These are phyloP conservation scores for Cephus spinipes DNA, from an alignment of 2,888 invertebrate genomes.

Conservation along the genomic window DNA sequence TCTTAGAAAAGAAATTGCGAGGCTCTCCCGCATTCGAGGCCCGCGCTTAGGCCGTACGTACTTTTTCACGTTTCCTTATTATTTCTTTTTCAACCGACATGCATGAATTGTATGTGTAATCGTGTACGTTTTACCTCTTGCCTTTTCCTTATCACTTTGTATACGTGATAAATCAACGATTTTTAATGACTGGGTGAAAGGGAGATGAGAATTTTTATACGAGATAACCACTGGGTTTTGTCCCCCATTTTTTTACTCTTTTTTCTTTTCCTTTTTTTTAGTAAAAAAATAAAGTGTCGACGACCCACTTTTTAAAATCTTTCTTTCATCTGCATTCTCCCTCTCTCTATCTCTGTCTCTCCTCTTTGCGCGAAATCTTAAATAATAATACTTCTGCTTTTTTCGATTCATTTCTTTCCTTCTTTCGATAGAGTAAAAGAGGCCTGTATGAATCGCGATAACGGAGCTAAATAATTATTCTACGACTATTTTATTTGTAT, in stretches of 20 bases:
- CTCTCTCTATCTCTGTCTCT: background rate
- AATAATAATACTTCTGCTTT: constrained; percentile 2
- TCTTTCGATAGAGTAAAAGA: background rate
- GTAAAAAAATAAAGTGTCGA: constrained; percentile 63
- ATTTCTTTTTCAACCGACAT: background rate
- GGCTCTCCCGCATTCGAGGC: constrained; percentile 20
- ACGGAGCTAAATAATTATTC: no score
- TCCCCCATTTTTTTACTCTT: constrained; percentile 16
- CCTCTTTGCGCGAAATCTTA: background rate
- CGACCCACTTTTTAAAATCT: constrained; percentile 23
- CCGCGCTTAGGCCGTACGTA: constrained; percentile 47
- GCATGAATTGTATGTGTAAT: background rate
- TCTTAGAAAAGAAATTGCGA: background rate
- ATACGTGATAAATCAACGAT: background rate
- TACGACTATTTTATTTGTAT: no score
- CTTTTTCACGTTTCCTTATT: constrained; percentile 14
- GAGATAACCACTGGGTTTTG: constrained; percentile 1
- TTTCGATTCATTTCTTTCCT: background rate
- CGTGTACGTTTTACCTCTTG: background rate
- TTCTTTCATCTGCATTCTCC: background rate
- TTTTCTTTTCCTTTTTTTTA: background rate
- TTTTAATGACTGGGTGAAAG: background rate
- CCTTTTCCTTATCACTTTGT: constrained; percentile 9
- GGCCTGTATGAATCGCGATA: background rate
- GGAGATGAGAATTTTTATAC: constrained; percentile 8